Evolutionary conservation across 2,113 vertebrate species (phyloP).

Genomic region (Macquaria australasica): DNA sequence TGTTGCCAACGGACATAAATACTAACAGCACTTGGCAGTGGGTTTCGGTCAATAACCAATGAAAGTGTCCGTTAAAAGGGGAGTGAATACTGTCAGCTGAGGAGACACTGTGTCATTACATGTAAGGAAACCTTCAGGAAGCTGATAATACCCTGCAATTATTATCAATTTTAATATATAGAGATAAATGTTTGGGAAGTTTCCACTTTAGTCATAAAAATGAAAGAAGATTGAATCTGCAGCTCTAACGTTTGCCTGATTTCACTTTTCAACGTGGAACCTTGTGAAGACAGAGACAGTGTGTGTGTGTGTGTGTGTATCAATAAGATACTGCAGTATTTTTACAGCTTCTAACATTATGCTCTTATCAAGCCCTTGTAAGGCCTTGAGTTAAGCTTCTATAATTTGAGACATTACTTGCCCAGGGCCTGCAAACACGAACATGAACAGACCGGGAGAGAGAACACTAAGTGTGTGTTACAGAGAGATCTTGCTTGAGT

Average conservation of each 20-base stretch:
- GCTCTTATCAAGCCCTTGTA: background rate
- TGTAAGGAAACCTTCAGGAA: background rate
- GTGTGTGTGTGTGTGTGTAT: background rate
- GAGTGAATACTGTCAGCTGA: background rate
- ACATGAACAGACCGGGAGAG: background rate
- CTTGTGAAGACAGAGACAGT: background rate
- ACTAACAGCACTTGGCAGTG: slow-evolving; percentile 34
- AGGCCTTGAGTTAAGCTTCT: background rate
- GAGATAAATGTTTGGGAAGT: background rate
- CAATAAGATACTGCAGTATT: background rate
- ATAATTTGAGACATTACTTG: slow-evolving; percentile 15
- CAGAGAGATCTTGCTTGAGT: background rate
- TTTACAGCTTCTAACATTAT: background rate
- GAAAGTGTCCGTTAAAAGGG: slow-evolving; percentile 9
- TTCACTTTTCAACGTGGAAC: background rate
- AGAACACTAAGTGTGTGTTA: background rate
- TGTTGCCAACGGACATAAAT: slow-evolving; percentile 40
- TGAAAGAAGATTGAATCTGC: background rate
- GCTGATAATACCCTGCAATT: background rate
- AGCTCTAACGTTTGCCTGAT: too few relatives aligned
- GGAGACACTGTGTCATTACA: background rate
- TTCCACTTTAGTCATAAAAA: background rate
- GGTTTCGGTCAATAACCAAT: slow-evolving; percentile 13
- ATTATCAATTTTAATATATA: background rate
- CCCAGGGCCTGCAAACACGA: slow-evolving; percentile 2